Percentiles rank a stretch among this genome's conserved stretches.
phyloP scores from a whole-genome alignment of 30 jellyfish, hydroid and myxozoan genomes.

The Cassiopea andromeda region DNA sequence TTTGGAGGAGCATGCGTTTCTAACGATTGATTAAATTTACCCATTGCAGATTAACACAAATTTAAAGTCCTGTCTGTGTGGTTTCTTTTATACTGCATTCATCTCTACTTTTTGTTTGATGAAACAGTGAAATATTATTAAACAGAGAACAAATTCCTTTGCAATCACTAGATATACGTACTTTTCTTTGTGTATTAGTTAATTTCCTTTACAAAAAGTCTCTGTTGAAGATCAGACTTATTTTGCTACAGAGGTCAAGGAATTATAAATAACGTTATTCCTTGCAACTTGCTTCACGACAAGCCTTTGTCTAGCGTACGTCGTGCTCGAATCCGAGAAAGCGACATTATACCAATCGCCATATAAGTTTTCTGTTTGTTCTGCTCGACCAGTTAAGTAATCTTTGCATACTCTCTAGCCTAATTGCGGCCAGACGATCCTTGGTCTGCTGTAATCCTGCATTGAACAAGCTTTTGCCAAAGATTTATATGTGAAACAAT shows the following conservation, averaged over 20 bases:
- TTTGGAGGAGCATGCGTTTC: neutral
- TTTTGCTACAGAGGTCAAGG: constrained; percentile 31
- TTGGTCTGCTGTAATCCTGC: constrained; percentile 21
- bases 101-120: constrained; percentile 16
- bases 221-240: constrained; percentile 28
- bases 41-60: neutral
- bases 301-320: constrained; percentile 8
- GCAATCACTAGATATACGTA: neutral
- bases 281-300: constrained; percentile 7
- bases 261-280: neutral
- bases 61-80: neutral
- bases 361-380: neutral
- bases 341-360: neutral
- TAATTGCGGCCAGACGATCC: constrained; percentile 29
- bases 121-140: constrained; percentile 15
- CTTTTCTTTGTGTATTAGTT: neutral
- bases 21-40: neutral
- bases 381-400: constrained; percentile 1
- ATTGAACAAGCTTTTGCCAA: constrained; percentile 14
- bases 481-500: constrained; percentile 32
- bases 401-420: neutral
- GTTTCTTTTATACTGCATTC: neutral
- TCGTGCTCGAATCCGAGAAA: neutral
- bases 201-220: neutral
- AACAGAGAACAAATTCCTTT: constrained; percentile 17